Evolutionary conservation across 2,888 invertebrate genomes (phyloP).

Genomic region (Caenorhabditis becei): DNA sequence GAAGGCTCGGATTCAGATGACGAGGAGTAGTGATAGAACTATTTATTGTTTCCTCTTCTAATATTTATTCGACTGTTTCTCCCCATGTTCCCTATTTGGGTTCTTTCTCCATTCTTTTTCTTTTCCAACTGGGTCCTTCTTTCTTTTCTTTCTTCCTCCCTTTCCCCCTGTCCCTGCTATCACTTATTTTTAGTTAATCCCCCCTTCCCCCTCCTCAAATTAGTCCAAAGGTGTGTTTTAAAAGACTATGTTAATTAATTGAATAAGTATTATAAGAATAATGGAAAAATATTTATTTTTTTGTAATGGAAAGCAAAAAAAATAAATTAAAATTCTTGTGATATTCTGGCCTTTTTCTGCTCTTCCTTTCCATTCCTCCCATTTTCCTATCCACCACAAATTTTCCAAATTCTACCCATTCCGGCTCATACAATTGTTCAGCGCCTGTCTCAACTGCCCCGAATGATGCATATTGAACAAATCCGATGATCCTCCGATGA

Average conservation of each 20-base stretch:
- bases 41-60: background rate
- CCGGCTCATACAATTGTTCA: constrained; percentile 70
- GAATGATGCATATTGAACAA: constrained; percentile 78
- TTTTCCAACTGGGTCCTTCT: background rate
- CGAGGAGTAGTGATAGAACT: constrained; percentile 24
- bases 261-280: background rate
- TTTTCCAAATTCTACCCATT: constrained; percentile 32
- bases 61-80: too few species aligned
- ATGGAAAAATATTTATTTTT: background rate
- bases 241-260: background rate
- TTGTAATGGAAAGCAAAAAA: too few species aligned
- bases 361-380: background rate
- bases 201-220: background rate
- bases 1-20: constrained; percentile 69
- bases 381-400: too few species aligned
- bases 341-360: background rate
- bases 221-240: background rate
- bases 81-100: background rate
- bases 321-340: constrained; percentile 4
- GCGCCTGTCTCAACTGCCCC: constrained; percentile 77
- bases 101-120: background rate
- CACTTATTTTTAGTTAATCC: background rate
- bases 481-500: constrained; percentile 79
- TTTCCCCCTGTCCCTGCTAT: background rate
- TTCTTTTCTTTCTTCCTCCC: background rate